phyloP scores from a whole-genome alignment of 2,888 invertebrate species.

The Drosophila hamatofila region DNA sequence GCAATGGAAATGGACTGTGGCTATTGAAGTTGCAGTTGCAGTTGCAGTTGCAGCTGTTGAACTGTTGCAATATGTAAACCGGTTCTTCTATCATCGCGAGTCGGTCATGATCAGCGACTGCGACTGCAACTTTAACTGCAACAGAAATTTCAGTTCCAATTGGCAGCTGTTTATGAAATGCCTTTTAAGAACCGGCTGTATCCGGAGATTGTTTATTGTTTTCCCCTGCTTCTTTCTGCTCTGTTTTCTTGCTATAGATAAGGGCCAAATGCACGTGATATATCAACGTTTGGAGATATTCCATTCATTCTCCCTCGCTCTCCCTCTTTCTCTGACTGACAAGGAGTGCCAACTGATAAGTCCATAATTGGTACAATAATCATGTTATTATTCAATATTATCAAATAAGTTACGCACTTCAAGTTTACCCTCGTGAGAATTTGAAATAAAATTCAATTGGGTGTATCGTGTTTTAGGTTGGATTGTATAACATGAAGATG shows the following conservation, averaged over 20 bases:
- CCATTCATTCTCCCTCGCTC: slow-evolving; percentile 13
- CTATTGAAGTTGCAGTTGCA: slow-evolving; percentile 48
- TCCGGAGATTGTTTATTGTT: slow-evolving; percentile 29
- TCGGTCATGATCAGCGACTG: slow-evolving; percentile 41
- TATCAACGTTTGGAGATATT: slow-evolving; percentile 26
- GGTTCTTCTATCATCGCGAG: slow-evolving; percentile 40
- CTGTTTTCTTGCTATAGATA: slow-evolving; percentile 26
- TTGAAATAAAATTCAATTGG: not conserved
- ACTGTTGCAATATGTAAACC: slow-evolving; percentile 64
- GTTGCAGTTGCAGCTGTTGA: slow-evolving; percentile 45
- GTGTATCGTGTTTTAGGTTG: not conserved
- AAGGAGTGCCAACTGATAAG: slow-evolving; percentile 31
- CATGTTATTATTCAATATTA: slow-evolving; percentile 10
- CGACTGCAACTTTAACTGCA: slow-evolving; percentile 7
- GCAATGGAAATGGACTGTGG: slow-evolving; percentile 14
- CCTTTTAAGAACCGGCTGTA: slow-evolving; percentile 37
- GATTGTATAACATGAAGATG: too few species aligned
- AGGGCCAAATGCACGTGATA: slow-evolving; percentile 40
- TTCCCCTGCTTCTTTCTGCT: not conserved
- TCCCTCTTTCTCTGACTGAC: not conserved
- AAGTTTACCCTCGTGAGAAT: not conserved
- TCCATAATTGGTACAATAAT: slow-evolving; percentile 26
- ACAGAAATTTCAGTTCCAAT: not conserved
- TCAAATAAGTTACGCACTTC: not conserved
- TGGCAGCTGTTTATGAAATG: slow-evolving; percentile 47